Evolutionary conservation across 1,140 invertebrate genomes (phyloP), one percentile per base, ranked within the genome.

Genomic region (Augochlora pura): DNA sequence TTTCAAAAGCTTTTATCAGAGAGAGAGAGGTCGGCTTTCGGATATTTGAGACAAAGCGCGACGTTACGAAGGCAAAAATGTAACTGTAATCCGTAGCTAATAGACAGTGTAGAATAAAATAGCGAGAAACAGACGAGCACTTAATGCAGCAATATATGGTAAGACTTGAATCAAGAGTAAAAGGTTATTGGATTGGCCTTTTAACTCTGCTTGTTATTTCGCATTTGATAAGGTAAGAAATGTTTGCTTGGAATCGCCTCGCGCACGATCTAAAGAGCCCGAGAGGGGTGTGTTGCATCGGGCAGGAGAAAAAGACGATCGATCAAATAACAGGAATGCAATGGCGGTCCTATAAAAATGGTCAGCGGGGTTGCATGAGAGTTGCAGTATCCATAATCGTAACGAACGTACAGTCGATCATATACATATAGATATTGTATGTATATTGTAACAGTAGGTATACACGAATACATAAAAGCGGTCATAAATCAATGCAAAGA

Each of bases 401-500:
- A 71, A 69, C 59, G 67, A 68, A 76, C 42, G 42, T 46, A 46
- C 23, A 78, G 18, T 76, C 63, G 82, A 62, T 52, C n/a, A 7
- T n/a, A 57, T 57, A 9, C 7, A 52, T 0, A 52, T 21, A 52
- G 4, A 18, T 52, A 52, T 52, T 46, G 8, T 7, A 46, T 46
- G 6, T 46, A 46, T 46, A 32, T 32, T 32, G 4, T 32, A 32
- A 32, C 4, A 32, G 32, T 32, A 52, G 16, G 49, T 8, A 57
- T 57, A 57, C n/a, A n/a, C 18, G 66, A 42, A 25, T 71, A 67
- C 14, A 81, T 72, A 77, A 77, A 85, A 85, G 84, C 84, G 79
- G 27, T 62, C 54, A 57, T 78, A 60, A 74, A 71, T 71, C 69
- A 78, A 85, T 77, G 79, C 78, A 82, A 66, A 65, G 46, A 81